Evolutionary conservation across 1,140 invertebrate genomes (phyloP).

Genomic region (Drosophila prosaltans): DNA sequence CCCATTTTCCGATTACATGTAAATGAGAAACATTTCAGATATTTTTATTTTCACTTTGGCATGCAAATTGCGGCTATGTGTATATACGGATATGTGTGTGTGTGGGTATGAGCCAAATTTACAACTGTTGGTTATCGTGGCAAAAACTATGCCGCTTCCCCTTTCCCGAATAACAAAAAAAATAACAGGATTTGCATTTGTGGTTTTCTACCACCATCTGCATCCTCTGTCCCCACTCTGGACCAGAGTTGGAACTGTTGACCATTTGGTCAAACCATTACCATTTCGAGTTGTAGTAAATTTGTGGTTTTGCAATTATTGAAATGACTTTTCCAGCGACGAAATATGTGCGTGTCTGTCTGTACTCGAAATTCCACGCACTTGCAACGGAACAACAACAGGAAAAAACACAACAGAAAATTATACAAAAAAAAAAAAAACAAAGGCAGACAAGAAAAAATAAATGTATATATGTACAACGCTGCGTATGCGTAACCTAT

Average conservation of each 20-base stretch:
- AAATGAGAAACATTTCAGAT: slow-evolving; percentile 81
- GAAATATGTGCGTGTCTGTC: slow-evolving; percentile 53
- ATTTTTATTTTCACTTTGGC: slow-evolving; percentile 78
- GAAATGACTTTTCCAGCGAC: slow-evolving; percentile 75
- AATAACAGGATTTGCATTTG: slow-evolving; percentile 68
- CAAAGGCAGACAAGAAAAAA: slow-evolving; percentile 1
- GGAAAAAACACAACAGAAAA: slow-evolving; percentile 14
- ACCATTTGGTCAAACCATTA: slow-evolving; percentile 37
- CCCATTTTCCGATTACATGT: slow-evolving; percentile 42
- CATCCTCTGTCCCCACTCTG: slow-evolving; percentile 23
- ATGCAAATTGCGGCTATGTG: slow-evolving; percentile 63
- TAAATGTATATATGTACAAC: slow-evolving; percentile 19
- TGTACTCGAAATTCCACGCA: slow-evolving; percentile 67
- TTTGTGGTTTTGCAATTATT: slow-evolving; percentile 83
- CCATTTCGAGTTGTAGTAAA: slow-evolving; percentile 82
- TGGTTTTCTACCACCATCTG: slow-evolving; percentile 57
- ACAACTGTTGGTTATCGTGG: slow-evolving; percentile 50
- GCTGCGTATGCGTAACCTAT: slow-evolving; percentile 61
- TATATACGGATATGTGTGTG: background rate
- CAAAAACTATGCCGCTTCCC: slow-evolving; percentile 51
- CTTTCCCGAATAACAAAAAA: background rate
- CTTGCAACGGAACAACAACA: slow-evolving; percentile 13
- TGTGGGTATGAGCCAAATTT: slow-evolving; percentile 47
- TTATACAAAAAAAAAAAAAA: slow-evolving; percentile 26
- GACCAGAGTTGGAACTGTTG: slow-evolving; percentile 31